Evolutionary conservation across 2,888 invertebrate species (phyloP), one percentile per base, ranked within the genome.

Genomic region (Proisotoma minuta): DNA sequence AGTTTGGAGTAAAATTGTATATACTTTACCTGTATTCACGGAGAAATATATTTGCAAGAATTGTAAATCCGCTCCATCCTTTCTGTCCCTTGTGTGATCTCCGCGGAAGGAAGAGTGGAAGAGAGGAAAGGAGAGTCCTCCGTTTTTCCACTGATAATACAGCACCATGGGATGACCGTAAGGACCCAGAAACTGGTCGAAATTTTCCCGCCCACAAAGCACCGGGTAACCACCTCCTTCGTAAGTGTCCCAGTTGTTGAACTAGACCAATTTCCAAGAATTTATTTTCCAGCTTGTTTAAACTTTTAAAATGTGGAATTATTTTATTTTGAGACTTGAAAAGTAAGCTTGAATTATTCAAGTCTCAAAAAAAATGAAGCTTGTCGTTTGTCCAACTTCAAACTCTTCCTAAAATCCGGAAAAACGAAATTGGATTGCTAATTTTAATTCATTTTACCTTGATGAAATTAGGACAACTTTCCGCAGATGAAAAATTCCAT

Each of bases 1-100:
- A n/a, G n/a, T n/a, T n/a, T n/a, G n/a, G n/a, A n/a, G n/a, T n/a
- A n/a, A n/a, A n/a, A n/a, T n/a, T 18, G 47, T 8, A 10, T 47
- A 23, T 49, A 15, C 23, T 52, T 51, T 57, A 65, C 65, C 57
- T 28, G 47, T 51, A 26, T 51, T 51, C 18, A 63, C 22, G 3
- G 62, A 57, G 57, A 62, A 66, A 58, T 66, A 69, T 47, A 69
- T 64, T 29, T 66, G 66, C 62, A 69, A 60, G 62, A 62, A 69
- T 28, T 62, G 63, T 48, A 69, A 54, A 28, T 67, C 64, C 24
- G 60, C 18, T 1, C 28, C 28, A 2, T 62, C 56, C 49, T 59
- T 57, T 18, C 53, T 39, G 43, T 64, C 64, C 5, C 60, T 50
- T 27, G 56, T 50, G 24, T 63, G 57, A 18, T 50, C 59, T 0